Evolutionary conservation across 2,888 invertebrate genomes (phyloP), one percentile per base, ranked within the genome.

Genomic region (Synanthedon tipuliformis): DNA sequence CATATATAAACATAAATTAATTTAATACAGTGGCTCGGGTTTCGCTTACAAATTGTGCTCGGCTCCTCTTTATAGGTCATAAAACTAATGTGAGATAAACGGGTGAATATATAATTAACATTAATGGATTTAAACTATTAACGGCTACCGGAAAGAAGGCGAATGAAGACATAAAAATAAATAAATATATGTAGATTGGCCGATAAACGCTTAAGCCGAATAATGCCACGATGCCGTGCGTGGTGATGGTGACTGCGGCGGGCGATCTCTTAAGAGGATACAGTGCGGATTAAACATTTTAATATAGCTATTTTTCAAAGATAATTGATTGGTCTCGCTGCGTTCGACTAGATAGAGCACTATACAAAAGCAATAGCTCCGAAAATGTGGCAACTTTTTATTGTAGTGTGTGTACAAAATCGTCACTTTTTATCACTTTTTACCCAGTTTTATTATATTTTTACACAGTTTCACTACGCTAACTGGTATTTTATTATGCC

Each of bases 81-180:
- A 82, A 86, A 84, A 81, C 76, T 78, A 83, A 85, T 79, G 77
- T 64, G 73, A 82, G 81, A 84, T 82, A 79, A 79, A 74, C 68
- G 61, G 63, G 65, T 72, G 81, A 78, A 81, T 83, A 71, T 79
- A 81, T 83, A 86, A 85, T 85, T 82, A 81, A 78, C 83, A 75
- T 79, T 83, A 85, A 85, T 83, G 84, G 79, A 69, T 75, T 74
- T 70, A 73, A 79, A 84, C 85, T 86, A 84, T 84, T 85, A 84
- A 82, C 76, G 63, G 86, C 85, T 86, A 86, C 86, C 83, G 85
- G 83, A 83, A 84, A 79, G 74, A 76, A 75, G 73, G 69, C 74
- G 79, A 77, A 87, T 87, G 78, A 76, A 86, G 85, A 85, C 85
- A 82, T 86, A 76, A 85, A 83, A 85, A 82, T 85, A 82, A 83